Conservation (phyloP, 35 echinoderm and acorn worm genomes). For the Ptychodera flava region DNA sequence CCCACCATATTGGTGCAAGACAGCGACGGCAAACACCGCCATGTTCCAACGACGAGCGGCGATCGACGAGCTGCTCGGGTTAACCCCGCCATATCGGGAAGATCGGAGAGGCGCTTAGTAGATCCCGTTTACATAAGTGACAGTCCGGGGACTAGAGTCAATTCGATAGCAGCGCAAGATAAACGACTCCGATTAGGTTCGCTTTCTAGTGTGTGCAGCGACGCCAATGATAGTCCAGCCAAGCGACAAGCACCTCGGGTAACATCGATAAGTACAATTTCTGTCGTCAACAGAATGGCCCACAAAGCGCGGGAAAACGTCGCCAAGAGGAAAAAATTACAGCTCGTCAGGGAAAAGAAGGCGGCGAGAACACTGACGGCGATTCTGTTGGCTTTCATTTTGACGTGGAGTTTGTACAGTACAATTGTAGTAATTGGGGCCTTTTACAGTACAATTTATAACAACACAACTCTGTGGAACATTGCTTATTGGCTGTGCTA, state of each 20-base stretch:
- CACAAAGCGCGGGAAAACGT: slow-evolving; percentile 78
- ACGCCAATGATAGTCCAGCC: slow-evolving; percentile 24
- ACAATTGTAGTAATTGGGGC: slow-evolving; percentile 53
- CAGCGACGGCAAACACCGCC: slow-evolving; percentile 37
- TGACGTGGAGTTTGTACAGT: slow-evolving; percentile 97
- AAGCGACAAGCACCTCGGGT: not conserved
- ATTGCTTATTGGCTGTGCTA: slow-evolving; percentile 95
- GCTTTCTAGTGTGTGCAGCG: slow-evolving; percentile 26
- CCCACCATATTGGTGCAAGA: slow-evolving; percentile 51
- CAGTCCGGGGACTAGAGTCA: not conserved
- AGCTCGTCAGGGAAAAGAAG: slow-evolving; percentile 94
- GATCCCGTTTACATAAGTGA: not conserved
- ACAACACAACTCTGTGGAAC: slow-evolving; percentile 33
- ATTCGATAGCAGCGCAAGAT: not conserved
- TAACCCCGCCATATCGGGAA: slow-evolving; percentile 4
- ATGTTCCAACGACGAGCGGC: slow-evolving; percentile 19
- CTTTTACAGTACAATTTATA: slow-evolving; percentile 11
- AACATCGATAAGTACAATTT: slow-evolving; percentile 58
- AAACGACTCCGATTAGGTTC: slow-evolving; percentile 39
- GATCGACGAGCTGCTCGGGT: slow-evolving; percentile 3
- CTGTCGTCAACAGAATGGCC: slow-evolving; percentile 83
- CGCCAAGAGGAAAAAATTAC: slow-evolving; percentile 65
- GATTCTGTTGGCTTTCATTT: slow-evolving; percentile 83
- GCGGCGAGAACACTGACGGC: slow-evolving; percentile 87
- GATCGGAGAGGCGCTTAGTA: not conserved